phyloP scores from a whole-genome alignment of 2,113 vertebrate species.

The Mellivora capensis region DNA sequence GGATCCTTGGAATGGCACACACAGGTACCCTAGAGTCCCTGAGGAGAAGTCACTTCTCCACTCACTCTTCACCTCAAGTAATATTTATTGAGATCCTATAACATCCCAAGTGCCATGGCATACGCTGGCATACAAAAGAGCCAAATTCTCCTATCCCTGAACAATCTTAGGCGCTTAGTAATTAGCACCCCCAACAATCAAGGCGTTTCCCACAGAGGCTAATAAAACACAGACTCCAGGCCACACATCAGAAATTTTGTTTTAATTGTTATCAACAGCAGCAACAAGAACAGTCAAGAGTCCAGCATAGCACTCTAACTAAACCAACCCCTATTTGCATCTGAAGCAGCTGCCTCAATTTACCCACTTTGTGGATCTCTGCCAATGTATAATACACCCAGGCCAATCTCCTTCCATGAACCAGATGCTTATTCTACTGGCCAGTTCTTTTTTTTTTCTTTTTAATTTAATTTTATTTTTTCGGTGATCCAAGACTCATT shows the following conservation, averaged over 20 bases:
- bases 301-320: neutral
- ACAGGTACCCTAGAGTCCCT: neutral
- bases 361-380: neutral
- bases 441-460: neutral
- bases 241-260: neutral
- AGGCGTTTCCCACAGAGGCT: neutral
- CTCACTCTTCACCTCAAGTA: neutral
- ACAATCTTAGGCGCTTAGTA: neutral
- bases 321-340: neutral
- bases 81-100: neutral
- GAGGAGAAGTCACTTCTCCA: neutral
- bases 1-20: neutral
- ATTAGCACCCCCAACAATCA: neutral
- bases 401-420: neutral
- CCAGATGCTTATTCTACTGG: neutral
- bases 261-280: slow-evolving; percentile 14
- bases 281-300: neutral
- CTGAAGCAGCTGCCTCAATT: neutral
- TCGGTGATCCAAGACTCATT: too few relatives aligned
- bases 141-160: neutral
- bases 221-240: neutral
- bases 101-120: neutral
- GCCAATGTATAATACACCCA: neutral
- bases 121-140: neutral
- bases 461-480: too few relatives aligned